These are phyloP conservation scores for Vanessa tameamea DNA, from an alignment of 1,140 invertebrate genomes.

Conservation along the genomic window DNA sequence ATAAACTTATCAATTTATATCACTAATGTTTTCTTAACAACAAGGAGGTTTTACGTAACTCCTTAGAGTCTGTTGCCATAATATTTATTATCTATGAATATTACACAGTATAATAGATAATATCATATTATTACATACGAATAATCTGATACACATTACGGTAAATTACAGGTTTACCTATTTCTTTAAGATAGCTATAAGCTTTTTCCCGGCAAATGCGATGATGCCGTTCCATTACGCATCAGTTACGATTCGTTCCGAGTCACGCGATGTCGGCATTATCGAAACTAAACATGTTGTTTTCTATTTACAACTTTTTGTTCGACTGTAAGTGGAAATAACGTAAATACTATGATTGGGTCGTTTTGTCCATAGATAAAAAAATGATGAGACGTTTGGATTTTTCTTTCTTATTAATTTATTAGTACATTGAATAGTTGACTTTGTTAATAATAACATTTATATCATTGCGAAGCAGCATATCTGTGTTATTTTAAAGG, in stretches of 20 bases:
- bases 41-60: background rate
- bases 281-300: slow-evolving; percentile 50
- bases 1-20: too few relatives aligned
- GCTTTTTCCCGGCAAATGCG: slow-evolving; percentile 63
- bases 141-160: slow-evolving; percentile 63
- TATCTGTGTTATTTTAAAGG: background rate
- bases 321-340: slow-evolving; percentile 1
- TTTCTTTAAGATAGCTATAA: slow-evolving; percentile 40
- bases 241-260: slow-evolving; percentile 68
- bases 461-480: background rate
- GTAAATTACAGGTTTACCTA: slow-evolving; percentile 46
- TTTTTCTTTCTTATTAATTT: background rate
- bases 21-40: background rate
- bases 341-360: background rate
- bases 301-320: slow-evolving; percentile 48
- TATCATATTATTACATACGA: slow-evolving; percentile 39
- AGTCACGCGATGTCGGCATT: slow-evolving; percentile 73
- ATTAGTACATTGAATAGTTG: background rate
- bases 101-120: slow-evolving; percentile 14
- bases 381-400: background rate
- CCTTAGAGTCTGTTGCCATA: background rate
- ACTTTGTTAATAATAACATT: background rate
- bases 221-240: slow-evolving; percentile 62
- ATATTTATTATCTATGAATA: background rate
- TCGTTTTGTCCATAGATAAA: background rate